Conservation (phyloP, 2,797 vertebrate genomes). For the Oceanodroma leucorhoa region DNA sequence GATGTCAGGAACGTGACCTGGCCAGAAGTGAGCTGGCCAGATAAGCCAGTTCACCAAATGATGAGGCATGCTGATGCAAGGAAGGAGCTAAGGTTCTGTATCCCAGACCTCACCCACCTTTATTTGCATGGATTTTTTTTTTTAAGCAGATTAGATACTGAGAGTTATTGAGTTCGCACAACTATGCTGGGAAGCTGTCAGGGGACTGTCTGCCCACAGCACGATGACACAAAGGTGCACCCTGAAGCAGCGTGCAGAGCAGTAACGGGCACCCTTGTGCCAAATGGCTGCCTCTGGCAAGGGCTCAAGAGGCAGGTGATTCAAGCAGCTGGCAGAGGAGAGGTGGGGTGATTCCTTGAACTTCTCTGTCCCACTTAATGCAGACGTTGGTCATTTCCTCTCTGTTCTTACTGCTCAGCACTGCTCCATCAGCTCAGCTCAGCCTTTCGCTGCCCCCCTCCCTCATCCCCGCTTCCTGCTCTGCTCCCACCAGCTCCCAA, state of each 20-base stretch:
- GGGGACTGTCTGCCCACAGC: not conserved
- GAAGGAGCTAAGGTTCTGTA: not conserved
- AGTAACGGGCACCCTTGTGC: not conserved
- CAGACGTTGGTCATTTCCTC: not conserved
- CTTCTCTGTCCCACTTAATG: not conserved
- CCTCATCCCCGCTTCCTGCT: not conserved
- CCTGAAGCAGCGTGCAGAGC: not conserved
- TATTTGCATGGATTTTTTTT: not conserved
- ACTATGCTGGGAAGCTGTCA: not conserved
- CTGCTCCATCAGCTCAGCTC: not conserved
- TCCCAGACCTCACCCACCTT: not conserved
- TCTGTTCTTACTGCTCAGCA: not conserved
- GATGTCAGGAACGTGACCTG: not conserved
- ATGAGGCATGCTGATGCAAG: not conserved
- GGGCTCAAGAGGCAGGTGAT: not conserved
- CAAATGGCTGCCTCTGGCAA: not conserved
- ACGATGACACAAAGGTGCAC: not conserved
- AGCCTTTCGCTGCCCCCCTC: not conserved
- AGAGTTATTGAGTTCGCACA: not conserved
- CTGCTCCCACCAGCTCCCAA: not conserved
- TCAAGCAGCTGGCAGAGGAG: not conserved
- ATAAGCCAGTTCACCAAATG: not conserved
- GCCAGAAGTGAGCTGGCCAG: not conserved
- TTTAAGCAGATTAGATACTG: not conserved
- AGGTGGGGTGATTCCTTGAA: not conserved